phyloP scores from a whole-genome alignment of 2,888 invertebrate genomes.

The Pyrgus malvae region DNA sequence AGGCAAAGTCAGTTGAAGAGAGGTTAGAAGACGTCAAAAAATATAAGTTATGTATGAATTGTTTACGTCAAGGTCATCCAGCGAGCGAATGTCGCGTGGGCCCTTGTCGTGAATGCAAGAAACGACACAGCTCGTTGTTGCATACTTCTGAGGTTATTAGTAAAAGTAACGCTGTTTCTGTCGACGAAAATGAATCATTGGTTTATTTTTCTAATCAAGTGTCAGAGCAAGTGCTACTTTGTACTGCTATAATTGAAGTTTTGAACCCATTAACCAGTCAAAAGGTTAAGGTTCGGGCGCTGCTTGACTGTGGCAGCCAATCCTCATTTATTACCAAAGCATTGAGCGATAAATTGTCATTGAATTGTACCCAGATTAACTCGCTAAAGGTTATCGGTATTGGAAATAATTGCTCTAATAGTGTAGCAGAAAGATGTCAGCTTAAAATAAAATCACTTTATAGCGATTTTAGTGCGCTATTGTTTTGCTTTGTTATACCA shows the following conservation, averaged over 20 bases:
- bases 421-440: too few species aligned
- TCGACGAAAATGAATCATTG: too few species aligned
- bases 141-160: background rate
- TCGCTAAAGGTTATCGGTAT: conserved; percentile 30
- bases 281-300: conserved; percentile 24
- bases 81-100: conserved; percentile 15
- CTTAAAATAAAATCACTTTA: too few species aligned
- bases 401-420: conserved; percentile 28
- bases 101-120: background rate
- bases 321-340: conserved; percentile 32
- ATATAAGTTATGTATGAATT: conserved; percentile 31
- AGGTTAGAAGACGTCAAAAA: conserved; percentile 20
- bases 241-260: conserved; percentile 31
- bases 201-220: conserved; percentile 1
- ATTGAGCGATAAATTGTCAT: conserved; percentile 23
- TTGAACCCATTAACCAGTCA: conserved; percentile 28
- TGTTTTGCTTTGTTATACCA: too few species aligned
- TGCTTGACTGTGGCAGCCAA: conserved; percentile 33
- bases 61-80: conserved; percentile 32
- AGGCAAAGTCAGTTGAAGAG: conserved; percentile 24
- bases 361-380: conserved; percentile 26
- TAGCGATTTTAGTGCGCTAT: too few species aligned
- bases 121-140: background rate
- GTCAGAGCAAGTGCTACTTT: background rate
- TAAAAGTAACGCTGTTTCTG: too few species aligned